Percentiles rank a stretch among this genome's conserved stretches.
phyloP scores from a whole-genome alignment of 2,888 invertebrate genomes.

The Dascillus cervinus region DNA sequence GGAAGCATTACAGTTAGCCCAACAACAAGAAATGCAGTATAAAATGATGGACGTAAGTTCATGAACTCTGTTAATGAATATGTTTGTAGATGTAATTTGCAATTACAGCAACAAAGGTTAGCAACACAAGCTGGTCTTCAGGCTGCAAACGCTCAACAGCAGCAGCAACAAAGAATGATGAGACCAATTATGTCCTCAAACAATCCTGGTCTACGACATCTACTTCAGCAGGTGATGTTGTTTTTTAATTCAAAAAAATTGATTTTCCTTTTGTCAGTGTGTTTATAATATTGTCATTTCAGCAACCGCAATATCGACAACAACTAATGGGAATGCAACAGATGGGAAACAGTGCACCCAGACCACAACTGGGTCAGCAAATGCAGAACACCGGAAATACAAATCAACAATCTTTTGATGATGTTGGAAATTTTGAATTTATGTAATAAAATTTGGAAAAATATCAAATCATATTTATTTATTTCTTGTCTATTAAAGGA shows the following conservation, averaged over 20 bases:
- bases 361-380: slow-evolving; percentile 41
- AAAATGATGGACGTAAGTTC: slow-evolving; percentile 60
- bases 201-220: slow-evolving; percentile 72
- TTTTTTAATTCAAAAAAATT: background rate
- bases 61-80: background rate
- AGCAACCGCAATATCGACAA: slow-evolving; percentile 66
- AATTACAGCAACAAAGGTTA: slow-evolving; percentile 35
- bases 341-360: slow-evolving; percentile 44
- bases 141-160: slow-evolving; percentile 29
- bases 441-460: no score
- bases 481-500: no score
- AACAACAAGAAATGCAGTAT: slow-evolving; percentile 74
- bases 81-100: background rate
- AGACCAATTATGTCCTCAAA: slow-evolving; percentile 62
- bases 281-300: slow-evolving; percentile 26
- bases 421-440: slow-evolving; percentile 41
- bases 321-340: slow-evolving; percentile 50
- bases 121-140: slow-evolving; percentile 33
- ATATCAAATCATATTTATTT: no score
- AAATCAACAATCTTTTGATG: slow-evolving; percentile 46
- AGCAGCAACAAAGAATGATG: slow-evolving; percentile 57
- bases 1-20: slow-evolving; percentile 63
- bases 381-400: slow-evolving; percentile 39
- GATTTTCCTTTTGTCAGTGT: background rate
- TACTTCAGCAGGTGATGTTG: slow-evolving; percentile 63